phyloP scores from a whole-genome alignment of 2,888 invertebrate species.

The Pseudoips prasinana region DNA sequence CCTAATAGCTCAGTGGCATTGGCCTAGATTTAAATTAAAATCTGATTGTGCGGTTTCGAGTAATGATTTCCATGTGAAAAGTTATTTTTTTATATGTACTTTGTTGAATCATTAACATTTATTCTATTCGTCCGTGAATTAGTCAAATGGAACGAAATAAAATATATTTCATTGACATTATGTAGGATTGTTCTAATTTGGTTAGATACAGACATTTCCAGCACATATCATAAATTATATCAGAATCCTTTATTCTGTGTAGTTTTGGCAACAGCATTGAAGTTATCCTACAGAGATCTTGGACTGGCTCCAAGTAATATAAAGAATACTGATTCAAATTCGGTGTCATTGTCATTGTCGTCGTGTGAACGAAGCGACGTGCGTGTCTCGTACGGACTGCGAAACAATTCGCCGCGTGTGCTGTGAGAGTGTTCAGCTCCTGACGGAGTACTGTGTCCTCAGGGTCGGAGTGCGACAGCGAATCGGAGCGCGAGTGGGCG shows the following conservation, averaged over 20 bases:
- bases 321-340: constrained; percentile 46
- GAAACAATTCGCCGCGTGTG: constrained; percentile 2
- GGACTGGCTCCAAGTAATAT: constrained; percentile 55
- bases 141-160: too few species aligned
- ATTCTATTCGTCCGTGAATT: too few species aligned
- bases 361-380: constrained; percentile 47
- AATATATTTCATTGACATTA: too few species aligned
- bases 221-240: constrained; percentile 14
- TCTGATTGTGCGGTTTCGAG: too few species aligned
- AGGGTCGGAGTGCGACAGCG: constrained; percentile 83
- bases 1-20: too few species aligned
- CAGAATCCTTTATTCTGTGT: constrained; percentile 22
- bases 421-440: constrained; percentile 15
- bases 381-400: constrained; percentile 15
- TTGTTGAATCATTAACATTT: too few species aligned
- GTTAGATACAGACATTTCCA: too few species aligned
- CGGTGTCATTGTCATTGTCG: constrained; percentile 75
- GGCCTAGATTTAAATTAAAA: too few species aligned
- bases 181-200: too few species aligned
- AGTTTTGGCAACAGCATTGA: constrained; percentile 26
- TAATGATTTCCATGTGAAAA: too few species aligned
- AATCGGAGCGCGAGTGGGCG: constrained; percentile 88
- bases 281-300: constrained; percentile 47
- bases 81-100: too few species aligned
- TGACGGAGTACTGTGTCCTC: constrained; percentile 34